Conservation (phyloP, 2,888 invertebrate species). For the Pycnomerus fuliginosus region DNA sequence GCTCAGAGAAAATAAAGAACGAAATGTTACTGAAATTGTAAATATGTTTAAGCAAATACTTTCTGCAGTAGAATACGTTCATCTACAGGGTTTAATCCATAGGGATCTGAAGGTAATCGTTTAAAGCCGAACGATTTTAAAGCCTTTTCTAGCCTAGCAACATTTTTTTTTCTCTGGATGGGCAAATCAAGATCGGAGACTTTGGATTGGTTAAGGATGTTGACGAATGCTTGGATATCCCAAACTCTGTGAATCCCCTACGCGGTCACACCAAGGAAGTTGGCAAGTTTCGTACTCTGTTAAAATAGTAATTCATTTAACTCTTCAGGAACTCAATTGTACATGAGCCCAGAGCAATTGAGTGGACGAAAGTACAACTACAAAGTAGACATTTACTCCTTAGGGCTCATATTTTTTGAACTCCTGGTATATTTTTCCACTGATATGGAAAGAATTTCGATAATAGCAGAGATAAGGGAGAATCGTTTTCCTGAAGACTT, state of each 20-base stretch:
- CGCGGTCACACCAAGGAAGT: constrained; percentile 63
- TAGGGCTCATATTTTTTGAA: constrained; percentile 93
- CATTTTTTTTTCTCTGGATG: constrained; percentile 90
- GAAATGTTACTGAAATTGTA: constrained; percentile 58
- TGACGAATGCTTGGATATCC: constrained; percentile 56
- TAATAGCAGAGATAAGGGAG: constrained; percentile 65
- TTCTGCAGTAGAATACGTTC: constrained; percentile 94
- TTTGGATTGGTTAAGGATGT: constrained; percentile 96
- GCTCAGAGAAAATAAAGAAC: constrained; percentile 64
- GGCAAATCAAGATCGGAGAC: constrained; percentile 93
- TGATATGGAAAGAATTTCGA: constrained; percentile 81
- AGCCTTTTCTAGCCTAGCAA: constrained; percentile 69
- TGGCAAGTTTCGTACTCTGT: constrained; percentile 51
- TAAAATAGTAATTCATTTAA: constrained; percentile 18
- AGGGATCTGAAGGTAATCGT: constrained; percentile 76
- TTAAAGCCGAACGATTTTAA: not conserved
- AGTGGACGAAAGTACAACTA: constrained; percentile 74
- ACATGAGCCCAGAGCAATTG: constrained; percentile 97
- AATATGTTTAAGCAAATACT: constrained; percentile 87
- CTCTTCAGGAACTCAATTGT: constrained; percentile 79
- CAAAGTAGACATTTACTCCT: constrained; percentile 93
- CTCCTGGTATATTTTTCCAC: constrained; percentile 86
- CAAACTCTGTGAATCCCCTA: constrained; percentile 20
- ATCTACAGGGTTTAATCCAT: constrained; percentile 89
- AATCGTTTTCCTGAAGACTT: constrained; percentile 72